Evolutionary conservation across 2,888 invertebrate genomes (phyloP).

Genomic region (Proisotoma minuta): DNA sequence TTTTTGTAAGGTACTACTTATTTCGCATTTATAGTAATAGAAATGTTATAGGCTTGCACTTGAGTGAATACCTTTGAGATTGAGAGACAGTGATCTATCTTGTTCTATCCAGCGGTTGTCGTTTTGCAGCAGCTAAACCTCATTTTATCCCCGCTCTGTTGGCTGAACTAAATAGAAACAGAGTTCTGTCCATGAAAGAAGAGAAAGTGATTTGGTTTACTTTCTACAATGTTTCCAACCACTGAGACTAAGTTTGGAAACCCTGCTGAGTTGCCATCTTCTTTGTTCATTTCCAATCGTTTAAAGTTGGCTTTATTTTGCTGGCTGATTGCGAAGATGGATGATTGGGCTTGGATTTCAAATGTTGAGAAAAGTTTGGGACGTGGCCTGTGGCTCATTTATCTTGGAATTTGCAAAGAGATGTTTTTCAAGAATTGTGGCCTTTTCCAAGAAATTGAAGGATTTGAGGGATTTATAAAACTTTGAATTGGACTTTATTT

Average conservation of each 20-base stretch:
- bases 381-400: too few relatives aligned
- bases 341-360: too few relatives aligned
- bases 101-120: neutral
- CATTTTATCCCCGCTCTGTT: neutral
- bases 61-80: neutral
- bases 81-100: neutral
- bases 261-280: neutral
- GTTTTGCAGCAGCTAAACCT: neutral
- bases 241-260: neutral
- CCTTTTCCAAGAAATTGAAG: too few relatives aligned
- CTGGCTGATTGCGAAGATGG: neutral
- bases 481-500: too few relatives aligned
- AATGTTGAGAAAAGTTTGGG: too few relatives aligned
- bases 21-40: neutral
- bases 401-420: too few relatives aligned
- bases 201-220: constrained; percentile 4
- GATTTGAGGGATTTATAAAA: too few relatives aligned
- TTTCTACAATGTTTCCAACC: neutral
- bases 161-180: constrained; percentile 5
- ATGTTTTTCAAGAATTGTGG: too few relatives aligned
- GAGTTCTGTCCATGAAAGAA: neutral
- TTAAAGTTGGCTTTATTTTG: neutral
- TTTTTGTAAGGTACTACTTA: too few relatives aligned
- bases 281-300: neutral
- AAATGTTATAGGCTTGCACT: neutral